Percentiles rank a stretch among this genome's conserved stretches.
These are phyloP conservation scores for Octodonta nipae DNA, from an alignment of 2,888 invertebrate species.

Conservation along the genomic window DNA sequence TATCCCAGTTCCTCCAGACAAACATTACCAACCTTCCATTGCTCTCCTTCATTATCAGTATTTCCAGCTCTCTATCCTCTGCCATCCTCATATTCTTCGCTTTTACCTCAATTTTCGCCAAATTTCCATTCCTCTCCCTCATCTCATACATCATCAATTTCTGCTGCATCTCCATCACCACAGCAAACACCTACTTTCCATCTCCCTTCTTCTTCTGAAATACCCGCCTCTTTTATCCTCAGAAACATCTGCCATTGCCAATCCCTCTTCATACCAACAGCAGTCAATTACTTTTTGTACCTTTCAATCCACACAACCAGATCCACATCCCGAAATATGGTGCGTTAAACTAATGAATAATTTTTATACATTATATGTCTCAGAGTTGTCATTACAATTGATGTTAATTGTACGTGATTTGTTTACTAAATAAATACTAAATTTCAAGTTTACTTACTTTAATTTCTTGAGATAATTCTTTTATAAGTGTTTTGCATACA, in stretches of 20 bases:
- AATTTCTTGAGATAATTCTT: slow-evolving; percentile 7
- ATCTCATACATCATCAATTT: no score
- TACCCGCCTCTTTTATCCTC: slow-evolving; percentile 1
- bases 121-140: no score
- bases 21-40: background rate
- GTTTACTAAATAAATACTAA: background rate
- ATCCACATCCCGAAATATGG: background rate
- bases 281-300: background rate
- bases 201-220: no score
- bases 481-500: slow-evolving; percentile 7
- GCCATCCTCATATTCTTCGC: background rate
- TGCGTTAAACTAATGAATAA: no score
- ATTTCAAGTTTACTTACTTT: slow-evolving; percentile 5
- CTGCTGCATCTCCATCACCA: no score
- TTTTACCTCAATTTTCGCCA: no score
- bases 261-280: background rate
- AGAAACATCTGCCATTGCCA: background rate
- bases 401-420: background rate
- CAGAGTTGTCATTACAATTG: background rate
- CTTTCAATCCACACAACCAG: background rate
- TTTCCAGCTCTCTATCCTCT: slow-evolving; percentile 1
- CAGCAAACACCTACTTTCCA: no score
- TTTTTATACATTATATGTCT: no score
- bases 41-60: background rate
- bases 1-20: background rate